Conservation (phyloP, 2,113 vertebrate species). For the Talpa occidentalis region DNA sequence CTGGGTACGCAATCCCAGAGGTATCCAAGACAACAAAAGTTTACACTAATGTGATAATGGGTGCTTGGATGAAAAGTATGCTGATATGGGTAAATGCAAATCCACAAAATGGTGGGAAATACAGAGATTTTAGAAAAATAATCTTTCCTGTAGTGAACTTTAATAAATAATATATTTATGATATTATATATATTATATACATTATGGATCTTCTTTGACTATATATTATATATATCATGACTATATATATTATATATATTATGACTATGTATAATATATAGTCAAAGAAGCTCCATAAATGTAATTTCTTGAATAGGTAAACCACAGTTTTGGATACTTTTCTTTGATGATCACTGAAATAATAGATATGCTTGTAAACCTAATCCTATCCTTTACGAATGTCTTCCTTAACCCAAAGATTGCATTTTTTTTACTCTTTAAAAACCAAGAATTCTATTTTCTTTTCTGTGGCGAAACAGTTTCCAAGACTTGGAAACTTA, state of each 20-base stretch:
- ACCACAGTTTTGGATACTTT: neutral
- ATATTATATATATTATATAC: no score
- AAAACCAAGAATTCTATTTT: neutral
- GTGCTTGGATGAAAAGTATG: neutral
- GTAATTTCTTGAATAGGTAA: neutral
- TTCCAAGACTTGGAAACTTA: neutral
- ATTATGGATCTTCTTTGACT: no score
- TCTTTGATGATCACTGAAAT: neutral
- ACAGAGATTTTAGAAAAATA: neutral
- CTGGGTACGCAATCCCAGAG: neutral
- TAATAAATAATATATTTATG: neutral
- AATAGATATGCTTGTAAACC: neutral
- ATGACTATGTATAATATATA: no score
- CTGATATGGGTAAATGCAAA: neutral
- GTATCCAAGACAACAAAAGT: neutral
- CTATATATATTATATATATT: no score
- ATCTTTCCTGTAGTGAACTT: neutral
- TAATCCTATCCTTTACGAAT: neutral
- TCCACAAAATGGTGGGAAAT: neutral
- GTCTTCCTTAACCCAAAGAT: neutral
- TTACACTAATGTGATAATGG: neutral
- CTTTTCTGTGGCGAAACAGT: neutral
- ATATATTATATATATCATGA: no score
- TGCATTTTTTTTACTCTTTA: neutral
- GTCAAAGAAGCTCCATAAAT: neutral